A percentile compares a stretch with the other conserved stretches of the same genome.
Conservation (phyloP, 2,113 vertebrate genomes). For the Nyctibius bracteatus region DNA sequence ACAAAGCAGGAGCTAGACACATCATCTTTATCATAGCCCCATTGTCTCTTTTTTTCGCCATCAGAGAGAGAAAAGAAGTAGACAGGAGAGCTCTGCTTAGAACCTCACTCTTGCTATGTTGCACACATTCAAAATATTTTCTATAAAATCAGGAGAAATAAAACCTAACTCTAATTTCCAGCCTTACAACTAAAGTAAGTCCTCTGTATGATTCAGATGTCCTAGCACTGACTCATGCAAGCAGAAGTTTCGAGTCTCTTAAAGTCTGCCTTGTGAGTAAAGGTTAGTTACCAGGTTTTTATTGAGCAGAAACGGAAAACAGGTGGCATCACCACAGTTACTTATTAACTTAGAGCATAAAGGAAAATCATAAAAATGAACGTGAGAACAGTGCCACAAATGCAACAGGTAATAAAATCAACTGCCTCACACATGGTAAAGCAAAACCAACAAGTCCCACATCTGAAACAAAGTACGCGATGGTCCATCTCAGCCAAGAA, state of each 20-base stretch:
- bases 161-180: not conserved
- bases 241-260: not conserved
- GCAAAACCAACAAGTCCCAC: not conserved
- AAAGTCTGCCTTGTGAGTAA: not conserved
- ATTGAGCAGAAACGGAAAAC: not conserved
- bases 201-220: not conserved
- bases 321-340: not conserved
- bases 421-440: not conserved
- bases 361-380: not conserved
- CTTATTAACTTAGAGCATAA: not conserved
- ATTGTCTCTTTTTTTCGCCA: not conserved
- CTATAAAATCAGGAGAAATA: not conserved
- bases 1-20: not conserved
- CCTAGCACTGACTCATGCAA: not conserved
- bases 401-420: not conserved
- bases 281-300: not conserved
- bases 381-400: not conserved
- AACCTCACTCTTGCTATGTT: not conserved
- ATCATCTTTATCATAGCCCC: not conserved
- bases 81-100: not conserved
- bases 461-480: not conserved
- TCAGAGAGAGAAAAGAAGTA: not conserved
- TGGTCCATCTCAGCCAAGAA: not conserved
- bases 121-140: not conserved
- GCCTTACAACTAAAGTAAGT: not conserved